A percentile compares a stretch with the other conserved stretches of the same genome.
Conservation (phyloP, 2,797 vertebrate species). For the Alauda arvensis region DNA sequence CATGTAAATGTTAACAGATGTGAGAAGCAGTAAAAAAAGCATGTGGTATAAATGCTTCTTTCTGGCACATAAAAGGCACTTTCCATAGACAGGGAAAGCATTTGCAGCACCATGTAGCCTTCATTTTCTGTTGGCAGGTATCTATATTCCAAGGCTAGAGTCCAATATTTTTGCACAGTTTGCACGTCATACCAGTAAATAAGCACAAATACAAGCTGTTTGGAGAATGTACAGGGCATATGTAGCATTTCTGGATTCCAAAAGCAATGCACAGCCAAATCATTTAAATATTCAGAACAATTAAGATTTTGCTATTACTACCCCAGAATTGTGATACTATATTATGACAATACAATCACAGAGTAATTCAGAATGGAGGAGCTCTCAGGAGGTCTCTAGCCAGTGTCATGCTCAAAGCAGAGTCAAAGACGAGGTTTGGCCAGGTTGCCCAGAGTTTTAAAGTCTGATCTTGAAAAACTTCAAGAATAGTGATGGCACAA, state of each 20-base stretch:
- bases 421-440: not conserved
- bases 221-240: constrained; percentile 28
- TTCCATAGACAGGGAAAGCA: constrained; percentile 56
- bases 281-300: constrained; percentile 29
- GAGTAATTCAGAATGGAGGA: not conserved
- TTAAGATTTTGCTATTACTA: constrained; percentile 22
- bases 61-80: constrained; percentile 42
- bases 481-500: not conserved
- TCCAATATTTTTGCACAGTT: constrained; percentile 59
- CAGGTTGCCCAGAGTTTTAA: not conserved
- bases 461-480: not conserved
- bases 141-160: constrained; percentile 34
- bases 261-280: constrained; percentile 20
- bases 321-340: not conserved
- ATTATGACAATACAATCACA: not conserved
- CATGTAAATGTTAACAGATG: constrained; percentile 58
- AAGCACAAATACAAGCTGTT: constrained; percentile 62
- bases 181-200: constrained; percentile 57
- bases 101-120: constrained; percentile 36
- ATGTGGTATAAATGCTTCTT: constrained; percentile 52
- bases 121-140: constrained; percentile 61
- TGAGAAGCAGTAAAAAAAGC: constrained; percentile 46
- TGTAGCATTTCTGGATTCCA: constrained; percentile 34
- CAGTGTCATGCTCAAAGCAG: not conserved
- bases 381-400: not conserved